Evolutionary conservation across 2,888 invertebrate genomes (phyloP).

Genomic region (Cetonia aurata): DNA sequence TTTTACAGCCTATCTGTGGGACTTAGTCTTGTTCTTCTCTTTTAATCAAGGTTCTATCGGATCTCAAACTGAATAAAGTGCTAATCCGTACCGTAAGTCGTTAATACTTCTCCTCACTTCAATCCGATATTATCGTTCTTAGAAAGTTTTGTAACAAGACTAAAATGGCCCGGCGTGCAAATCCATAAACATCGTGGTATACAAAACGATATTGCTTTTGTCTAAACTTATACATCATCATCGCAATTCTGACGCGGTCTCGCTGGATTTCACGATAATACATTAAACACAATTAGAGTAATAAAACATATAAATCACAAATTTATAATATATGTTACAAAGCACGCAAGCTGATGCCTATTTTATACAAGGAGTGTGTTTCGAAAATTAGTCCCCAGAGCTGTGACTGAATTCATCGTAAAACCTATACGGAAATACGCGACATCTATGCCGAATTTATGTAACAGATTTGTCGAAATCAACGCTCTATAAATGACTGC

Average conservation of each 20-base stretch:
- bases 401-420: not conserved
- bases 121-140: not conserved
- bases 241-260: too few species aligned
- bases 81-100: conserved; percentile 5
- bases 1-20: too few species aligned
- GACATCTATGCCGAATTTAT: conserved; percentile 1
- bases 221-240: too few species aligned
- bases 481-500: conserved; percentile 4
- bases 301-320: too few species aligned
- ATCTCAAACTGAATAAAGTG: conserved; percentile 5
- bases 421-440: not conserved
- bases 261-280: too few species aligned
- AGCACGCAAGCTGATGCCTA: too few species aligned
- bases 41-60: conserved; percentile 3
- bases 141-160: not conserved
- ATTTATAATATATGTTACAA: too few species aligned
- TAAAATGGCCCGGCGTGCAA: conserved; percentile 4
- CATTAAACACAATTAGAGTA: too few species aligned
- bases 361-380: not conserved
- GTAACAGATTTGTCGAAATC: conserved; percentile 22
- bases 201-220: not conserved
- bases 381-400: conserved; percentile 15
- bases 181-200: not conserved
- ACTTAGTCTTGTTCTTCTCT: not conserved
- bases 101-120: not conserved